Evolutionary conservation across 1,140 invertebrate species (phyloP), one percentile per base, ranked within the genome.

Genomic region (Chionoecetes opilio): DNA sequence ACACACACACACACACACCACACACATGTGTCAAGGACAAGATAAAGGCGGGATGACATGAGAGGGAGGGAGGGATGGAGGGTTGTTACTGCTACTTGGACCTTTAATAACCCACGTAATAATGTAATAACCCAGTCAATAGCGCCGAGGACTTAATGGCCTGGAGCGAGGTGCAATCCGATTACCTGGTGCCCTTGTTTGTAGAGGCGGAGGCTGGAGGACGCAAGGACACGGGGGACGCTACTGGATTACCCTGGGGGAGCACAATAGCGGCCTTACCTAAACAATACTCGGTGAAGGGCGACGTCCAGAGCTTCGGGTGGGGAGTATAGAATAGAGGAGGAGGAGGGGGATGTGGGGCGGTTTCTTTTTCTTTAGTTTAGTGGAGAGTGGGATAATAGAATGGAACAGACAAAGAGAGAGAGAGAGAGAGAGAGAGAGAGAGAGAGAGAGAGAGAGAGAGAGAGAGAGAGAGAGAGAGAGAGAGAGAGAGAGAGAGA

Each of bases 61-160:
- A 75, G 11, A 0, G 63, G 21, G 63, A 1, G 63, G 63, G n/a
- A 2, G 63, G 63, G n/a, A 21, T n/a, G 63, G 63, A 26, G 63
- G n/a, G 63, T 6, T 5, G 63, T 14, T 9, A 17, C 11, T 53
- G 63, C 63, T 26, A 26, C 26, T 75, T 75, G 63, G 8, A 11
- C 63, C 63, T 26, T 75, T 75, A 75, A 75, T 75, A 75, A 75
- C 63, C 63, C 21, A 21, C 26, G 63, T 75, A 75, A 75, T 75
- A 75, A 75, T 75, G 63, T n/a, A 75, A 75, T 75, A 75, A 75
- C 63, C n/a, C n/a, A 17, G 63, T 75, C 63, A 75, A 75, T 75
- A 75, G 63, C 63, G 63, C 63, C n/a, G 63, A 26, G 63, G n/a
- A n/a, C 21, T 75, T 75, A 75, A 75, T 75, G 63, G 63, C 63